Base-by-base conservation (phyloP, 2,888 invertebrate genomes). In the Dermolepida albohirtum region DNA sequence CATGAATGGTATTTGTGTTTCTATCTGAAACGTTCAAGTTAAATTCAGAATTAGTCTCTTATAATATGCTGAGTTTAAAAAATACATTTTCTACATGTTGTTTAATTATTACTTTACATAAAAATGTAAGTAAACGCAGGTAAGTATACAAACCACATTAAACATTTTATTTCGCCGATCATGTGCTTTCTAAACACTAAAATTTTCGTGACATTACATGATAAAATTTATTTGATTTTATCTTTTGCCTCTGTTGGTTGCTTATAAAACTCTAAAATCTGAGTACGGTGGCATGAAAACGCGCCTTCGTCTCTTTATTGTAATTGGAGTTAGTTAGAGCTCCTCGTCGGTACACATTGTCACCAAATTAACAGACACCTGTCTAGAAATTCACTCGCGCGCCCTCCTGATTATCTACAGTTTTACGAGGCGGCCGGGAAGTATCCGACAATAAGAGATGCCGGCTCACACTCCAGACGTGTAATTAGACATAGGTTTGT, bases 381-480 rank as follows among this genome's bases (percentile, higher is more conserved):
- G 79, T 79, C 79, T 77, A 76, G 74, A 52, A 74, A 77, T 74
- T 73, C 77, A 81, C 80, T 71, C 73, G 74, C 75, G 82, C 82
- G 82, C 84, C 74, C 84, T 86, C 86, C 86, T 86, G 86, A 71
- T 86, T 84, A 86, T 86, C 86, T 59, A 86, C 86, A 86, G 86
- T 86, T 87, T 86, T 83, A 83, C 84, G 83, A 83, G 82, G 84
- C 84, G 84, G 86, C 85, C 47, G 27, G 59, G 59, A 59, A 66
- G 52, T 72, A 71, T 71, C 72, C 72, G 70, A 67, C 70, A 68
- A 70, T 68, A 51, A 64, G 64, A 44, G 51, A 43, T 52, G 41
- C 64, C 52, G 43, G 43, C 64, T 51, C 52, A 57, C 66, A 55
- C 54, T 50, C 59, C 59, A 67, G 76, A 76, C 75, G 75, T 74